Conservation (phyloP, 1,140 invertebrate genomes). For the Plectus sambesii region DNA sequence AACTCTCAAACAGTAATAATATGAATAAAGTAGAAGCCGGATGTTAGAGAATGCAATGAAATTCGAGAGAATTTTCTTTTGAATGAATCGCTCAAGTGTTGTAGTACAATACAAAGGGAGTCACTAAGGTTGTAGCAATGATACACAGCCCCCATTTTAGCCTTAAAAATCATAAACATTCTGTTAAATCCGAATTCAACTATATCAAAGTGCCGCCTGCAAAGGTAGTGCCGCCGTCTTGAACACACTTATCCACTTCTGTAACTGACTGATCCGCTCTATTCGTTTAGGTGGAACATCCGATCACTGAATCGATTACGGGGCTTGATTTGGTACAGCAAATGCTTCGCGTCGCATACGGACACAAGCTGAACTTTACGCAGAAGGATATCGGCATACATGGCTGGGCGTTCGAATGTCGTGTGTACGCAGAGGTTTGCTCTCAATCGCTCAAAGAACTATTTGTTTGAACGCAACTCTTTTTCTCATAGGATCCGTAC, state of each 20-base stretch:
- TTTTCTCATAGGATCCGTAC: slow-evolving; percentile 55
- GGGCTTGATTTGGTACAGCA: slow-evolving; percentile 68
- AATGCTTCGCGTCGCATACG: slow-evolving; percentile 60
- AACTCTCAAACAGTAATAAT: no score
- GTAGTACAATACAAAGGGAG: no score
- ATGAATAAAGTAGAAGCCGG: no score
- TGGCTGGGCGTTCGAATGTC: slow-evolving; percentile 58
- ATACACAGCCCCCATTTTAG: no score
- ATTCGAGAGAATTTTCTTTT: slow-evolving; percentile 6
- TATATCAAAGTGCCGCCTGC: no score
- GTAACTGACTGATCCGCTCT: slow-evolving; percentile 4
- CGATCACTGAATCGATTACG: slow-evolving; percentile 62
- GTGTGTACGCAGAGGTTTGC: slow-evolving; percentile 53
- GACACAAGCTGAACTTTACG: slow-evolving; percentile 50
- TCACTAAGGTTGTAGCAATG: no score
- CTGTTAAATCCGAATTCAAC: no score
- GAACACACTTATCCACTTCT: neutral
- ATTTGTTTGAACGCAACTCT: slow-evolving; percentile 26
- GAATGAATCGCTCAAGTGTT: no score
- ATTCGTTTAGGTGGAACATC: slow-evolving; percentile 57
- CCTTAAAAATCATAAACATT: no score
- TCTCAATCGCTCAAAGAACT: neutral
- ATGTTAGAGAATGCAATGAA: slow-evolving; percentile 3
- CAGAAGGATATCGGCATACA: slow-evolving; percentile 53
- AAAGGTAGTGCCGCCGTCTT: no score